phyloP scores from a whole-genome alignment of 2,888 invertebrate species.

The Drosophila peninsularis region DNA sequence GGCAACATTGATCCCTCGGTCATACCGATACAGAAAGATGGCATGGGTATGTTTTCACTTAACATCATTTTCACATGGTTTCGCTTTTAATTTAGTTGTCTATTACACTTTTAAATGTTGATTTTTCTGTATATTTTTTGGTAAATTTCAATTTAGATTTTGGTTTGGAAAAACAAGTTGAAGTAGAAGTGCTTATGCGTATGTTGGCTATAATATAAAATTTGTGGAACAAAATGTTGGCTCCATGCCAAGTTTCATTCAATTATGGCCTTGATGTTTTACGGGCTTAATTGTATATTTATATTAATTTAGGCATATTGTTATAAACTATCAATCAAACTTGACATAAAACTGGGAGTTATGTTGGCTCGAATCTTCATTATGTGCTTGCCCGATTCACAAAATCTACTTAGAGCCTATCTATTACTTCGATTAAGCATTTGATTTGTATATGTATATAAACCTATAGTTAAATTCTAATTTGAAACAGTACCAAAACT shows the following conservation, averaged over 20 bases:
- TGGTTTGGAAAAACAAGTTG: too few species aligned
- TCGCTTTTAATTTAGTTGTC: conserved; percentile 9
- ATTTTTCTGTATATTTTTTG: conserved; percentile 23
- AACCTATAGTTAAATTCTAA: not conserved
- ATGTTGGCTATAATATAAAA: not conserved
- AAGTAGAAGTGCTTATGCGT: not conserved
- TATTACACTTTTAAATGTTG: conserved; percentile 5
- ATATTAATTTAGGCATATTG: not conserved
- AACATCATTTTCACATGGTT: conserved; percentile 35
- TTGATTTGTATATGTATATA: not conserved
- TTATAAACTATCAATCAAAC: not conserved
- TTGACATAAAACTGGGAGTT: not conserved
- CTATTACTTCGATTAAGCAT: not conserved
- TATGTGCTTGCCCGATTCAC: not conserved
- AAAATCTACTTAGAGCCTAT: not conserved
- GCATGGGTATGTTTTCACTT: conserved; percentile 90
- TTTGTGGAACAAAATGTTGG: conserved; percentile 4
- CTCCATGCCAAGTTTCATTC: not conserved
- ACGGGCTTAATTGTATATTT: not conserved
- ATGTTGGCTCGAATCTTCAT: not conserved
- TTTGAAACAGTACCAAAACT: not conserved
- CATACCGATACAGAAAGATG: conserved; percentile 94
- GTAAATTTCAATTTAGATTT: conserved; percentile 30
- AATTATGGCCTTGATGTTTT: not conserved
- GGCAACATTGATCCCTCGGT: conserved; percentile 93